Conservation (phyloP, 2,888 invertebrate genomes). For the Aelia acuminata region DNA sequence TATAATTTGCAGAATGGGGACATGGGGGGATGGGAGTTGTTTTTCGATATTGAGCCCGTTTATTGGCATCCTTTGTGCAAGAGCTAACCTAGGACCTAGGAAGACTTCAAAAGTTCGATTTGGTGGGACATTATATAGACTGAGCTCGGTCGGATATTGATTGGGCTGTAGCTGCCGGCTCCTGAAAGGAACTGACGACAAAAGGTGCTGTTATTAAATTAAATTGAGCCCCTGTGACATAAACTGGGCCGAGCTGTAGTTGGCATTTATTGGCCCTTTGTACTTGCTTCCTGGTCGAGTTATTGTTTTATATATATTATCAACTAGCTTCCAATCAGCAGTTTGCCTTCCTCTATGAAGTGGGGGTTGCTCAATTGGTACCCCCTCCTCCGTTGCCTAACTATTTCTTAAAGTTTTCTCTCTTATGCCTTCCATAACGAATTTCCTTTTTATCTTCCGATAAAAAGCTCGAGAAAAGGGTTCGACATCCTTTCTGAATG, state of each 20-base stretch:
- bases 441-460: neutral
- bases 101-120: neutral
- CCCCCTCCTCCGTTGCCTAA: neutral
- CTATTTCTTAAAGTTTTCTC: neutral
- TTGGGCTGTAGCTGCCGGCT: conserved; percentile 12
- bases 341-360: neutral
- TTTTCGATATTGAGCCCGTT: neutral
- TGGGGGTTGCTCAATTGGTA: neutral
- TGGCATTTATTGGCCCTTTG: conserved; percentile 32
- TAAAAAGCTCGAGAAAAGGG: too few relatives aligned
- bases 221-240: conserved; percentile 28
- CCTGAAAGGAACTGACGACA: conserved; percentile 28
- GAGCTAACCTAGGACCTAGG: neutral
- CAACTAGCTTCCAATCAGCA: conserved; percentile 22
- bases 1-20: neutral
- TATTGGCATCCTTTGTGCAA: neutral
- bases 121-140: conserved; percentile 7
- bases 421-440: neutral
- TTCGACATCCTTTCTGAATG: too few relatives aligned
- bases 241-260: conserved; percentile 32
- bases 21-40: neutral
- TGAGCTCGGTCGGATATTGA: conserved; percentile 13
- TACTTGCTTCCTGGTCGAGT: conserved; percentile 4
- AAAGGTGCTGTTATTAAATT: conserved; percentile 30
- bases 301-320: conserved; percentile 31